phyloP scores from a whole-genome alignment of 2,888 invertebrate species.

The Baccha elongata region DNA sequence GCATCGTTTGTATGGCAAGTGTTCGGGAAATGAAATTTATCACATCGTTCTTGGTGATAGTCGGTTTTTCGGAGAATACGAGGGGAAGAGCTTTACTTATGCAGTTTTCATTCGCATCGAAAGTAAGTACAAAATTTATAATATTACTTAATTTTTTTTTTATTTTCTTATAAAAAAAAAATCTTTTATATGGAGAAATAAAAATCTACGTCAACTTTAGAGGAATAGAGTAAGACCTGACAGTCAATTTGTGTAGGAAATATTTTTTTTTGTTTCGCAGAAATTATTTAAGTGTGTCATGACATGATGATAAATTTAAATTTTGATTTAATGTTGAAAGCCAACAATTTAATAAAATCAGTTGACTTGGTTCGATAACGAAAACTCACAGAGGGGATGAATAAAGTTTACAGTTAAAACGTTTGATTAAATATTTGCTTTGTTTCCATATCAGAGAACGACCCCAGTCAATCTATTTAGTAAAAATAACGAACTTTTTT shows the following conservation, averaged over 20 bases:
- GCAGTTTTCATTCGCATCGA: conserved; percentile 99
- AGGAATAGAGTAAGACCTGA: not conserved
- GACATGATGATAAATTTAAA: not conserved
- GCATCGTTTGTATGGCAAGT: conserved; percentile 98
- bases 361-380: too few relatives aligned
- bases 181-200: not conserved
- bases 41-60: conserved; percentile 97
- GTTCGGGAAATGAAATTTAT: conserved; percentile 99
- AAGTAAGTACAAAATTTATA: conserved; percentile 86
- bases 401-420: too few relatives aligned
- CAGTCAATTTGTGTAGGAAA: conserved; percentile 16
- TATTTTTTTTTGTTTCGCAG: not conserved
- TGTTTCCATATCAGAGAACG: too few relatives aligned
- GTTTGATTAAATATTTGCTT: too few relatives aligned
- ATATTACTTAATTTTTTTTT: conserved; percentile 6
- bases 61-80: conserved; percentile 98
- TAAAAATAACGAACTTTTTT: too few relatives aligned
- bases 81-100: conserved; percentile 99
- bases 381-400: too few relatives aligned
- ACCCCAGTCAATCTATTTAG: too few relatives aligned
- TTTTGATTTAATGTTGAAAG: not conserved
- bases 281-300: not conserved
- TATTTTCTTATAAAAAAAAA: conserved; percentile 1
- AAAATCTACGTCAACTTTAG: conserved; percentile 12
- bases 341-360: too few relatives aligned